Percentiles rank a stretch among this genome's conserved stretches.
Evolutionary conservation across 2,888 invertebrate genomes (phyloP).

Genomic region (Linyphia triangularis): DNA sequence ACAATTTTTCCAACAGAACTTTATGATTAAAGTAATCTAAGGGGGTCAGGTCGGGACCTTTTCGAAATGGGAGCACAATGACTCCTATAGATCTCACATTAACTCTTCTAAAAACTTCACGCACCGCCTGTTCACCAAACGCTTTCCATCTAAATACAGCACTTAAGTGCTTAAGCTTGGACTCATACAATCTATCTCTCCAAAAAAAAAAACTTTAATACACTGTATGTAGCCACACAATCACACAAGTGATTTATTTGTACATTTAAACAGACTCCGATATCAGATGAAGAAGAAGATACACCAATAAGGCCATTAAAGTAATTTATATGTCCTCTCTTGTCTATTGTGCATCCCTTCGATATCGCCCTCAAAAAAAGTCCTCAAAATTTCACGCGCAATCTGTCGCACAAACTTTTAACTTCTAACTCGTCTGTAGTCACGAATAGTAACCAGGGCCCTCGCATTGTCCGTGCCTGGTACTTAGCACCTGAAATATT

Average conservation of each 20-base stretch:
- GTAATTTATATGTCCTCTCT: neutral
- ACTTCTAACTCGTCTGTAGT: neutral
- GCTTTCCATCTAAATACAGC: neutral
- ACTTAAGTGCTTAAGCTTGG: neutral
- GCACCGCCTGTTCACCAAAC: neutral
- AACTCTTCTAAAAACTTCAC: neutral
- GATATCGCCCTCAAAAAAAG: neutral
- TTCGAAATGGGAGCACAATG: too few species aligned
- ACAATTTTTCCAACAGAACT: too few species aligned
- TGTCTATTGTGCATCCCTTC: neutral
- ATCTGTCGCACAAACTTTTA: constrained; percentile 5
- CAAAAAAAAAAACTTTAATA: too few species aligned
- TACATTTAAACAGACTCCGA: neutral
- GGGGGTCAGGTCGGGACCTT: too few species aligned
- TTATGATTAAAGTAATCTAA: too few species aligned
- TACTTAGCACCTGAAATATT: constrained; percentile 69
- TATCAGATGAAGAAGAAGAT: neutral
- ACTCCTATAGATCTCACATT: too few species aligned
- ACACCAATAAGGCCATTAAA: neutral
- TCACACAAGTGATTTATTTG: neutral
- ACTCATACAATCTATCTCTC: too few species aligned
- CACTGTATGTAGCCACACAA: neutral
- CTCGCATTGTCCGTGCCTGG: constrained; percentile 29
- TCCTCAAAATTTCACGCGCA: constrained; percentile 67
- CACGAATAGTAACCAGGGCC: neutral